Evolutionary conservation across 2,797 vertebrate species (phyloP).

Genomic region (Enteromius mattozi): DNA sequence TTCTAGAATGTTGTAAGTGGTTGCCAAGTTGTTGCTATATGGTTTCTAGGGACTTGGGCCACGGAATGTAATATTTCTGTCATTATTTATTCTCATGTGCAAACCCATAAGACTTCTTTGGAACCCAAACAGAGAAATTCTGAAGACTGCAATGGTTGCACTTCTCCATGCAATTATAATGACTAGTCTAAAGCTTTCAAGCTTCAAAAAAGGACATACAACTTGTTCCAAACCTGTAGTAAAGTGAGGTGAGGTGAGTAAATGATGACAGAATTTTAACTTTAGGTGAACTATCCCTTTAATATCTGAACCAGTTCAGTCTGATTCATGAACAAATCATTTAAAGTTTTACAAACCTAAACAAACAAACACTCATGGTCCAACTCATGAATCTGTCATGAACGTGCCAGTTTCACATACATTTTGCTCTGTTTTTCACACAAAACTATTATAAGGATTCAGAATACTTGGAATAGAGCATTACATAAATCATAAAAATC

Average conservation of each 20-base stretch:
- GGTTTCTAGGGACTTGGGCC: not conserved
- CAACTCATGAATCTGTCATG: not conserved
- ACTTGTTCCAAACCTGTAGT: not conserved
- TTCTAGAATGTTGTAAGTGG: not conserved
- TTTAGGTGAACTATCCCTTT: no score
- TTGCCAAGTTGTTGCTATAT: not conserved
- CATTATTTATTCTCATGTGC: not conserved
- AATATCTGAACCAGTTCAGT: no score
- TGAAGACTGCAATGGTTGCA: not conserved
- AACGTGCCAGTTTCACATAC: not conserved
- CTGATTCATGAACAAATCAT: no score
- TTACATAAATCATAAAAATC: not conserved
- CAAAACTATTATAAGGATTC: not conserved
- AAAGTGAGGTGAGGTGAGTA: not conserved
- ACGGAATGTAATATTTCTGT: not conserved
- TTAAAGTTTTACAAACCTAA: no score
- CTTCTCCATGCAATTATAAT: not conserved
- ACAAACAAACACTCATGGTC: not conserved
- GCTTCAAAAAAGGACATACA: not conserved
- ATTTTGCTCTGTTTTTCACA: not conserved
- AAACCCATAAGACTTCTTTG: not conserved
- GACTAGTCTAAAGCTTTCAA: not conserved
- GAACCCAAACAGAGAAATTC: not conserved
- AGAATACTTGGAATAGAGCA: not conserved
- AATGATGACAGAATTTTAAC: no score